Percentiles rank a stretch among this genome's conserved stretches.
Conservation (phyloP, 1,140 invertebrate genomes). For the Subanguina moxae region DNA sequence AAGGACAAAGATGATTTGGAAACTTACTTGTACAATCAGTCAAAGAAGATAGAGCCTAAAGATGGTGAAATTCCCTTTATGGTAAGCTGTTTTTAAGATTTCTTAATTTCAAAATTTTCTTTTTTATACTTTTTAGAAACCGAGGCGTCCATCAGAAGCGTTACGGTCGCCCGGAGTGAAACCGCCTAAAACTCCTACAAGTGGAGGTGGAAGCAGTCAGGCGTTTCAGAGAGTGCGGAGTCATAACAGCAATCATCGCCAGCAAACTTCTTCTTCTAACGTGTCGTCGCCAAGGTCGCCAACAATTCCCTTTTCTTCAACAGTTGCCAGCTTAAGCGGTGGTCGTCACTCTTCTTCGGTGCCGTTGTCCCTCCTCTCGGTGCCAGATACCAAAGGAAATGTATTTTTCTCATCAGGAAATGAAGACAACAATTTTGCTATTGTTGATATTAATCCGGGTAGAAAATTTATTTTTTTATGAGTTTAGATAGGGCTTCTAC, state of each 20-base stretch:
- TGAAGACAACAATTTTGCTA: constrained; percentile 43
- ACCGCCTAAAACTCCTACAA: constrained; percentile 37
- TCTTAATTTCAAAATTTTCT: constrained; percentile 9
- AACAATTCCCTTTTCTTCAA: constrained; percentile 15
- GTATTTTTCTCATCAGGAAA: constrained; percentile 6
- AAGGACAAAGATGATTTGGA: constrained; percentile 51
- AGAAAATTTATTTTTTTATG: neutral
- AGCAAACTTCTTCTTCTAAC: constrained; percentile 19
- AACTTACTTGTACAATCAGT: constrained; percentile 48
- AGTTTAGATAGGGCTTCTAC: too few relatives aligned
- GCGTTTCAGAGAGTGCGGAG: constrained; percentile 19
- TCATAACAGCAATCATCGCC: constrained; percentile 15
- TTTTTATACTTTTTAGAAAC: constrained; percentile 37
- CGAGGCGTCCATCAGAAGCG: constrained; percentile 38
- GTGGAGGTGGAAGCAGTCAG: constrained; percentile 6
- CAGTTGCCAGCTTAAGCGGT: constrained; percentile 1
- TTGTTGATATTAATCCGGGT: constrained; percentile 43
- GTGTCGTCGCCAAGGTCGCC: constrained; percentile 28
- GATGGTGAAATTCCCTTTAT: constrained; percentile 32
- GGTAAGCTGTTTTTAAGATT: constrained; percentile 16
- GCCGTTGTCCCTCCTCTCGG: constrained; percentile 8
- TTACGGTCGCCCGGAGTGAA: constrained; percentile 49
- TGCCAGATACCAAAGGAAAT: neutral
- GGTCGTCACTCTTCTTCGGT: neutral
- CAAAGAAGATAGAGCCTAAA: constrained; percentile 44